phyloP scores from a whole-genome alignment of 2,113 vertebrate species.

The Lonchura striata region DNA sequence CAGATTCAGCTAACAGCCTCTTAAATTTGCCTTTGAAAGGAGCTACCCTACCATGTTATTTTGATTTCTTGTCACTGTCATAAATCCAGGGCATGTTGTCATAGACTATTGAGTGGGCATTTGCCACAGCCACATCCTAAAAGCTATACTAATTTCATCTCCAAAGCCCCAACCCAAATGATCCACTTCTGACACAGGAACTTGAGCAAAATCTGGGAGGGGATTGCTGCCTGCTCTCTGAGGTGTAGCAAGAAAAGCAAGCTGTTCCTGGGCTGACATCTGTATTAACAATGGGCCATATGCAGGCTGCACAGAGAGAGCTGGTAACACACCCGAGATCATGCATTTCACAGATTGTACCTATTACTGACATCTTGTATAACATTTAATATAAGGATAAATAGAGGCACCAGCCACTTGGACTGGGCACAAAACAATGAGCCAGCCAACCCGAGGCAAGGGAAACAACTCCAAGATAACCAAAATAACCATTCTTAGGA shows the following conservation, averaged over 20 bases:
- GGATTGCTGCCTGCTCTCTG: neutral
- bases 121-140: constrained; percentile 21
- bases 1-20: neutral
- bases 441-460: neutral
- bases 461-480: neutral
- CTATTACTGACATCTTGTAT: neutral
- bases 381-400: neutral
- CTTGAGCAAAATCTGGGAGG: neutral
- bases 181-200: neutral
- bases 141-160: neutral
- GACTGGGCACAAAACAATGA: neutral
- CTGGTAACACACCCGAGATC: neutral
- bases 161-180: neutral
- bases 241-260: constrained; percentile 10
- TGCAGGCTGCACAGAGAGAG: neutral
- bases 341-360: constrained; percentile 11
- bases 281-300: constrained; percentile 38
- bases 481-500: neutral
- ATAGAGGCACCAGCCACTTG: neutral
- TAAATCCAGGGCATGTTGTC: neutral
- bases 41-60: constrained; percentile 1
- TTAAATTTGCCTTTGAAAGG: constrained; percentile 42
- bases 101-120: neutral
- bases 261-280: constrained; percentile 22
- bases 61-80: neutral